Evolutionary conservation across 2,888 invertebrate species (phyloP).

Genomic region (Aphidoletes aphidimyza): DNA sequence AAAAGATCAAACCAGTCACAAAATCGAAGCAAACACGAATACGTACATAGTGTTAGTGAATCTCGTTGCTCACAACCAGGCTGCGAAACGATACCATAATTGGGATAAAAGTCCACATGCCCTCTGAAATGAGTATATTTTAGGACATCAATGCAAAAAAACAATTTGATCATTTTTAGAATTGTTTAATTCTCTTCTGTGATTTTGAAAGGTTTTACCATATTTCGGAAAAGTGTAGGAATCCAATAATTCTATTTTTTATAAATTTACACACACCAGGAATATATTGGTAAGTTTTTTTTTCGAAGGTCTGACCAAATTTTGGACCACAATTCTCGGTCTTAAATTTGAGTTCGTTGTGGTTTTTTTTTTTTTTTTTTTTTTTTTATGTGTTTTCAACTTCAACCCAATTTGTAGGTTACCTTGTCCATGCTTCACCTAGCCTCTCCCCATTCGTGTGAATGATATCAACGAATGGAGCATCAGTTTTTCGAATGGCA

Average conservation of each 20-base stretch:
- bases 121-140: slow-evolving; percentile 60
- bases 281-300: too few relatives aligned
- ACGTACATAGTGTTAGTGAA: slow-evolving; percentile 61
- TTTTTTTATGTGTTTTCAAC: too few relatives aligned
- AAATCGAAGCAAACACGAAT: background rate
- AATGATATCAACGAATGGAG: slow-evolving; percentile 64
- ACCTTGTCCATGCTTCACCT: slow-evolving; percentile 62
- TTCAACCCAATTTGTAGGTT: too few relatives aligned
- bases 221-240: background rate
- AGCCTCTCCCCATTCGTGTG: slow-evolving; percentile 65
- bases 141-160: background rate
- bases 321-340: too few relatives aligned
- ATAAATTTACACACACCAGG: too few relatives aligned
- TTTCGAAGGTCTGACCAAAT: too few relatives aligned
- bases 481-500: slow-evolving; percentile 61
- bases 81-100: slow-evolving; percentile 63
- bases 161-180: too few relatives aligned
- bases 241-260: too few relatives aligned
- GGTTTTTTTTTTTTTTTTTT: too few relatives aligned
- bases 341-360: too few relatives aligned
- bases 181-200: too few relatives aligned
- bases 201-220: too few relatives aligned
- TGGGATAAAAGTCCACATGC: slow-evolving; percentile 65
- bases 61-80: slow-evolving; percentile 63
- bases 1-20: background rate